Evolutionary conservation across 2,888 invertebrate species (phyloP), one percentile per base, ranked within the genome.

Genomic region (Eupelmus urozonus): DNA sequence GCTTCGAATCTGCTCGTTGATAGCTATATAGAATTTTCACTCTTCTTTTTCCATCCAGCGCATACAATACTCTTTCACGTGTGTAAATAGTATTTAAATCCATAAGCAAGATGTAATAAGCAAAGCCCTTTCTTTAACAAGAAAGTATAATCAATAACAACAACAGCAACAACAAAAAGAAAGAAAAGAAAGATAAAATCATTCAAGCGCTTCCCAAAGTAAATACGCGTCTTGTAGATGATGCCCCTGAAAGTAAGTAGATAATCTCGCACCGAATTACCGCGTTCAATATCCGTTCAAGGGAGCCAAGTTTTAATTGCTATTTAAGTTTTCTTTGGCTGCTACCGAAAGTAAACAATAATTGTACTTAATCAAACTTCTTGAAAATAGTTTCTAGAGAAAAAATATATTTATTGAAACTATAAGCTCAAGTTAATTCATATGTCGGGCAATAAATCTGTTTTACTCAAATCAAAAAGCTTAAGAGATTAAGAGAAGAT

Each of bases 261-360:
- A n/a, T n/a, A 75, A 79, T 65, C 76, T 76, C 66, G 67, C 70
- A 78, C 77, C 80, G 75, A 80, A 81, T 79, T 81, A 78, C 29
- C 45, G 74, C 63, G 69, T 51, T 42, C 60, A 40, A 60, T 25
- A 42, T 55, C 7, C 5, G 53, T 53, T 40, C 72, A 42, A 70
- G 74, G 70, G 62, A 76, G 57, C 70, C 65, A 66, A 4, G 20
- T 4, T 71, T 71, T 51, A 66, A 55, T 62, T 60, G 29, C 4
- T n/a, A 2, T 4, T 25, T 45, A 1, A 18, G 0, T 53, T 71
- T 18, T 16, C 18, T 53, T 42, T n/a, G 25, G 27, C 16, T 53
- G 11, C 11, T 45, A 5, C 9, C 9, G 34, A 5, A 3, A 34
- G 9, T 34, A 34, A 34, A 1, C 13, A 2, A 25, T 25, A 2